These are phyloP conservation scores for Sciurus vulgaris DNA, from an alignment of 2,797 vertebrate genomes.

Conservation along the genomic window DNA sequence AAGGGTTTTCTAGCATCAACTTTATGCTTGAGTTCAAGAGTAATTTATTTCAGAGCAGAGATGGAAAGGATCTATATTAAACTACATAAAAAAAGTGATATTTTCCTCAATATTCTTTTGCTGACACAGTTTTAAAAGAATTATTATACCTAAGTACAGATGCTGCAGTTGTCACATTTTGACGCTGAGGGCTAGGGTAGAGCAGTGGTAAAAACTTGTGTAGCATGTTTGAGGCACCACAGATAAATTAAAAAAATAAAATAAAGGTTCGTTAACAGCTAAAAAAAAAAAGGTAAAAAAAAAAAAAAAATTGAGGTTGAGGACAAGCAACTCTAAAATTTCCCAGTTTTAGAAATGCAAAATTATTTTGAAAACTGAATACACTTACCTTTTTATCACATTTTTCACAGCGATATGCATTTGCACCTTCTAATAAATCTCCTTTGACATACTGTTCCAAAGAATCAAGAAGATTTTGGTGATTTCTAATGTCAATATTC, in stretches of 20 bases:
- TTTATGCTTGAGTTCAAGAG: not conserved
- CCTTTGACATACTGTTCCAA: constrained; percentile 99
- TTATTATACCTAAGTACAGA: not conserved
- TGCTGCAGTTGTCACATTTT: not conserved
- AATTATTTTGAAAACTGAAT: not conserved
- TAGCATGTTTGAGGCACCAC: too few relatives aligned
- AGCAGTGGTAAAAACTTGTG: too few relatives aligned
- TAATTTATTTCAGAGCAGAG: not conserved
- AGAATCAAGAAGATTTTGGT: constrained; percentile 99
- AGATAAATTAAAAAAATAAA: too few relatives aligned
- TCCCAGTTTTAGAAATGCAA: not conserved
- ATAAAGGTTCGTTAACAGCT: too few relatives aligned
- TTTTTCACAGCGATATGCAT: constrained; percentile 99
- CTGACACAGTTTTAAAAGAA: not conserved
- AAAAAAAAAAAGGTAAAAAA: too few relatives aligned
- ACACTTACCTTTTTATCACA: constrained; percentile 98
- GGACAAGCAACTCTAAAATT: not conserved
- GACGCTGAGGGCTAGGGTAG: too few relatives aligned
- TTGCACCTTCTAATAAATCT: constrained; percentile 98
- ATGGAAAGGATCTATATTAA: not conserved
- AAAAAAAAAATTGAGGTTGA: not conserved
- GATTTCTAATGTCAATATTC: constrained; percentile 99
- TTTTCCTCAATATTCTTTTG: not conserved
- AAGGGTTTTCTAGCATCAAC: not conserved
- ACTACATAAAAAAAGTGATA: too few relatives aligned